These are phyloP conservation scores for Hypothenemus hampei DNA, from an alignment of 1,140 invertebrate species.

Conservation along the genomic window DNA sequence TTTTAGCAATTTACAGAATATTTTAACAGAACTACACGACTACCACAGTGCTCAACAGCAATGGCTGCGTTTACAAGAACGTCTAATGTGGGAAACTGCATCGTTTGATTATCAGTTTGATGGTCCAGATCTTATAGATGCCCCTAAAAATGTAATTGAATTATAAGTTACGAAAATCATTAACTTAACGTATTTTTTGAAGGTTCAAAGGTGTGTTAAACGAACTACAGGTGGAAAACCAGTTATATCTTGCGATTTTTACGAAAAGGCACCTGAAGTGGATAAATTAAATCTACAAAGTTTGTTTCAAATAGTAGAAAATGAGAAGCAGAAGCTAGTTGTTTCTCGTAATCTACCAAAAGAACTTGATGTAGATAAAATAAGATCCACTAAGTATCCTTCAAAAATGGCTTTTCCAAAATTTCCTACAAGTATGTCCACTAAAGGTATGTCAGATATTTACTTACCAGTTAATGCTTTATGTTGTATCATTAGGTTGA, in stretches of 20 bases:
- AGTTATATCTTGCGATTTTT: conserved; percentile 51
- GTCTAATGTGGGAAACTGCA: conserved; percentile 58
- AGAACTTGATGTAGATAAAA: conserved; percentile 17
- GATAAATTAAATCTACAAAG: conserved; percentile 46
- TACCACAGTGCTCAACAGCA: conserved; percentile 63
- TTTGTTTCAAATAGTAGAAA: conserved; percentile 61
- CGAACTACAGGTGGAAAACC: conserved; percentile 45
- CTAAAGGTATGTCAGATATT: conserved; percentile 9
- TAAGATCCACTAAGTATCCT: conserved; percentile 4
- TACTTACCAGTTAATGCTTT: too few relatives aligned
- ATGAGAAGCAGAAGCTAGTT: conserved; percentile 52
- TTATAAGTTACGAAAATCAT: conserved; percentile 5
- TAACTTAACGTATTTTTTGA: background rate
- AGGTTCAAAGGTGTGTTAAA: conserved; percentile 52
- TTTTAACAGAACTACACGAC: conserved; percentile 59
- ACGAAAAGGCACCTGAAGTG: conserved; percentile 47
- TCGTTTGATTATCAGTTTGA: conserved; percentile 40
- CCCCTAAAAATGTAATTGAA: conserved; percentile 27
- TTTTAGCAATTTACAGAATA: conserved; percentile 58
- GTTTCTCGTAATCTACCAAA: conserved; percentile 15
- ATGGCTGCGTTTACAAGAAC: conserved; percentile 59
- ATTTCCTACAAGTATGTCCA: conserved; percentile 37
- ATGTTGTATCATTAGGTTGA: too few relatives aligned
- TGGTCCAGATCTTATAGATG: conserved; percentile 32
- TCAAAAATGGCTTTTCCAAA: conserved; percentile 27